Percentiles rank a stretch among this genome's conserved stretches.
phyloP scores from a whole-genome alignment of 2,888 invertebrate species.

The Hermaeophaga mercurialis region DNA sequence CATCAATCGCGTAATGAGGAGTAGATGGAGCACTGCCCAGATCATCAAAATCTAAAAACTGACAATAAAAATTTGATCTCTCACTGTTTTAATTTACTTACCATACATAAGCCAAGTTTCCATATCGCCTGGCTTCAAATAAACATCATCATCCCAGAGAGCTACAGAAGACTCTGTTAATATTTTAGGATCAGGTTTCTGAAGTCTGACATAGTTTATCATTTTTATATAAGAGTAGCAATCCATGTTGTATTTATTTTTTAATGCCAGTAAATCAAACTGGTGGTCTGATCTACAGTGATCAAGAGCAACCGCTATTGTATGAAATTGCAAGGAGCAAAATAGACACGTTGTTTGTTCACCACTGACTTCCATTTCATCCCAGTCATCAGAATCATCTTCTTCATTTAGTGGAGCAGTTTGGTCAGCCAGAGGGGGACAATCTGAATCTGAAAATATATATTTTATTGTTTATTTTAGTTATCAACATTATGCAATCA shows the following conservation, averaged over 20 bases:
- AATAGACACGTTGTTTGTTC: conserved; percentile 71
- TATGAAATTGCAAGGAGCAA: conserved; percentile 67
- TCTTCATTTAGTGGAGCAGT: conserved; percentile 40
- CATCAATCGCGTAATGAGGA: conserved; percentile 57
- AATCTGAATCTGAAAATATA: conserved; percentile 13
- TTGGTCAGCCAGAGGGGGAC: conserved; percentile 23
- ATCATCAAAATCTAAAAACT: conserved; percentile 60
- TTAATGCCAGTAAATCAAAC: conserved; percentile 69
- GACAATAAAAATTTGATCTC: not conserved
- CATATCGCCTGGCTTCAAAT: conserved; percentile 75
- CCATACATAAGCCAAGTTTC: conserved; percentile 87
- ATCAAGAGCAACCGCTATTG: conserved; percentile 67
- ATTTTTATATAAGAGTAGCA: conserved; percentile 82
- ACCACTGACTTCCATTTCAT: conserved; percentile 61
- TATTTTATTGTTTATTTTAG: too few species aligned
- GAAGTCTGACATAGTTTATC: conserved; percentile 77
- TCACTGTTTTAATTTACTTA: conserved; percentile 55
- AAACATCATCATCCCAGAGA: conserved; percentile 77
- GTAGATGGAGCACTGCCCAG: conserved; percentile 58
- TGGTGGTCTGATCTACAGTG: conserved; percentile 71
- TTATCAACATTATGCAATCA: too few species aligned
- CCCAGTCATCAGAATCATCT: conserved; percentile 61
- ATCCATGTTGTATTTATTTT: conserved; percentile 75
- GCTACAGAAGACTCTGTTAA: conserved; percentile 59
- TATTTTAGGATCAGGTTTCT: conserved; percentile 64